Percentiles rank a stretch among this genome's conserved stretches.
phyloP scores from a whole-genome alignment of 2,888 invertebrate genomes.

The Onchidella celtica region DNA sequence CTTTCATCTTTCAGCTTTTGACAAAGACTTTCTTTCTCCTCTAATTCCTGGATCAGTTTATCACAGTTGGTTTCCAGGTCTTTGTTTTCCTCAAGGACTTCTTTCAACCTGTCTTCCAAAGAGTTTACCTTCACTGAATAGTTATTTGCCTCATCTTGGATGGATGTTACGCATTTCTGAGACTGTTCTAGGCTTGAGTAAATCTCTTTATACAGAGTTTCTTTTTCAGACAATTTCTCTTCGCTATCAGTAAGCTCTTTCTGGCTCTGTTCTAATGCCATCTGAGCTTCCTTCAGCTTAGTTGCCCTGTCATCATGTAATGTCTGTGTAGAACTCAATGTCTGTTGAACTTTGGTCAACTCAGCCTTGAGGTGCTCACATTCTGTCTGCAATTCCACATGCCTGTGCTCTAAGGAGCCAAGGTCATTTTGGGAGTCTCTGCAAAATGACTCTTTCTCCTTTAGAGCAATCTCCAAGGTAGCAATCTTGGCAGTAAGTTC shows the following conservation, averaged over 20 bases:
- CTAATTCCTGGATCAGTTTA: conserved; percentile 13
- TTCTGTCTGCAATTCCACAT: conserved; percentile 30
- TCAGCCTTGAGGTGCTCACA: conserved; percentile 33
- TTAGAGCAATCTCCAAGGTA: conserved; percentile 20
- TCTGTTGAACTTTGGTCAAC: conserved; percentile 10
- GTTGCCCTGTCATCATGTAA: background rate
- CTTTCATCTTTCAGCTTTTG: conserved; percentile 1
- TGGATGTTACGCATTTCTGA: conserved; percentile 20
- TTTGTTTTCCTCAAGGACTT: conserved; percentile 21
- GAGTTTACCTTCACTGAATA: background rate
- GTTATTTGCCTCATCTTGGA: background rate
- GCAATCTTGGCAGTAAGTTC: conserved; percentile 17
- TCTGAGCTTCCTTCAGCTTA: background rate
- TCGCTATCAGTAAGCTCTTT: background rate
- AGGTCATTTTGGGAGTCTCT: conserved; percentile 41
- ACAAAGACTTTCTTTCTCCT: conserved; percentile 8
- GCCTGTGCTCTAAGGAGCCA: conserved; percentile 25
- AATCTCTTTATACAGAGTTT: background rate
- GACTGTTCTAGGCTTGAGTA: conserved; percentile 21
- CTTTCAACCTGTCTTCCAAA: conserved; percentile 8
- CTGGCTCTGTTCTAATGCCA: background rate
- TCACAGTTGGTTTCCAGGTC: background rate
- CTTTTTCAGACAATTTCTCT: conserved; percentile 12
- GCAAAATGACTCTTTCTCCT: conserved; percentile 41
- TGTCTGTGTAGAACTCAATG: background rate